A percentile compares a stretch with the other conserved stretches of the same genome.
Evolutionary conservation across 2,888 invertebrate genomes (phyloP).

Genomic region (Matsumyia berberina): DNA sequence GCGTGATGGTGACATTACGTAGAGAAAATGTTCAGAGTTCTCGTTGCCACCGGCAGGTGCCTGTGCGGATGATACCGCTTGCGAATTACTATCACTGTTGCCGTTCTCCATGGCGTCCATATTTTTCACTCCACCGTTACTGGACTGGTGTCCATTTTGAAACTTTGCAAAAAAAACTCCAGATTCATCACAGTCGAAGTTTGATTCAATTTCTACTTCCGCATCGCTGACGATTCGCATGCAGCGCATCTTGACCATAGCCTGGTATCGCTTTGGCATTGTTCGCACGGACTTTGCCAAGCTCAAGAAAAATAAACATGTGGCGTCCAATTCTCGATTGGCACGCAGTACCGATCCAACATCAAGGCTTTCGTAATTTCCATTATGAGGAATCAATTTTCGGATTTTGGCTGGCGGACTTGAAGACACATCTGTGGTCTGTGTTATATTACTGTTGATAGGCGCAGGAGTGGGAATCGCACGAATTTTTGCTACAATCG

Average conservation of each 20-base stretch:
- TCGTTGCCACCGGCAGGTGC: slow-evolving; percentile 77
- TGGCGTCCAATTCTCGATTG: slow-evolving; percentile 83
- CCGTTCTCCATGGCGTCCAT: slow-evolving; percentile 35
- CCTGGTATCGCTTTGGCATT: slow-evolving; percentile 83
- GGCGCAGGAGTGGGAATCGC: slow-evolving; percentile 69
- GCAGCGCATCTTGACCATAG: slow-evolving; percentile 83
- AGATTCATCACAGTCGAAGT: slow-evolving; percentile 80
- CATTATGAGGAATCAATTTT: slow-evolving; percentile 71
- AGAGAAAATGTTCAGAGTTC: slow-evolving; percentile 83
- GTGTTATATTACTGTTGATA: slow-evolving; percentile 43
- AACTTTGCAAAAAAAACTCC: slow-evolving; percentile 60
- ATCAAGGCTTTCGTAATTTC: slow-evolving; percentile 79
- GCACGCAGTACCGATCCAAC: slow-evolving; percentile 82
- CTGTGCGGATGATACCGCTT: slow-evolving; percentile 28
- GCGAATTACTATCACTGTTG: slow-evolving; percentile 54
- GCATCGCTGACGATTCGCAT: slow-evolving; percentile 84
- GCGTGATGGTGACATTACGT: slow-evolving; percentile 84
- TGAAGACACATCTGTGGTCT: slow-evolving; percentile 77
- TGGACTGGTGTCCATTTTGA: slow-evolving; percentile 40
- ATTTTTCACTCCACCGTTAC: slow-evolving; percentile 28
- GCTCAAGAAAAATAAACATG: slow-evolving; percentile 83
- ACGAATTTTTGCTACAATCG: slow-evolving; percentile 65
- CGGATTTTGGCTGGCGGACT: slow-evolving; percentile 79
- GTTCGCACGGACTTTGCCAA: slow-evolving; percentile 82
- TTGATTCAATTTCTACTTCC: slow-evolving; percentile 83